Evolutionary conservation across 2,113 vertebrate genomes (phyloP).

Genomic region (Cygnus buccinator): DNA sequence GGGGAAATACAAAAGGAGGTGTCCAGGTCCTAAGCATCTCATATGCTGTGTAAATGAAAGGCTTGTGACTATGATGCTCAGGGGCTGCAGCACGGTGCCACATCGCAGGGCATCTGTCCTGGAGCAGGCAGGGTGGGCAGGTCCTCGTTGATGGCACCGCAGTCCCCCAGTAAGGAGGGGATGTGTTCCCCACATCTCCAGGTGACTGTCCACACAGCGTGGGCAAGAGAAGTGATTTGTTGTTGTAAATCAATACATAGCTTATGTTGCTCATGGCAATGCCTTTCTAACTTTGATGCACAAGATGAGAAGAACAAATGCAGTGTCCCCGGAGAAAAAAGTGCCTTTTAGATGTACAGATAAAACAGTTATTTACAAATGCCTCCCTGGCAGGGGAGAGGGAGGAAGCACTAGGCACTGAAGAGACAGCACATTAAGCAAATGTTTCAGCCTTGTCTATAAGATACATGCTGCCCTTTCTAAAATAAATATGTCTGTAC

Average conservation of each 20-base stretch:
- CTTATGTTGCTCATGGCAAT: not conserved
- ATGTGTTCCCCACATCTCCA: not conserved
- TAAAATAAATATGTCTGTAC: slow-evolving; percentile 26
- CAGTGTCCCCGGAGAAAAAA: not conserved
- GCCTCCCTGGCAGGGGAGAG: slow-evolving; percentile 31
- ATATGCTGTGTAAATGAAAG: not conserved
- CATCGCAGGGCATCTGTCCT: not conserved
- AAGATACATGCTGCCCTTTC: slow-evolving; percentile 48
- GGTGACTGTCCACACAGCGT: not conserved
- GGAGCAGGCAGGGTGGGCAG: not conserved
- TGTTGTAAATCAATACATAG: not conserved
- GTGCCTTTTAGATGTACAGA: slow-evolving; percentile 5
- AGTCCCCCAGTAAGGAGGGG: not conserved
- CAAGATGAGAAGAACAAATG: not conserved
- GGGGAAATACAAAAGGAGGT: not conserved
- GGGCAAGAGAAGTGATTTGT: not conserved
- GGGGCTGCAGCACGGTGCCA: not conserved
- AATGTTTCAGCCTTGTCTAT: slow-evolving; percentile 59
- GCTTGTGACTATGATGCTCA: not conserved
- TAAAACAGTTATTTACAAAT: slow-evolving; percentile 36
- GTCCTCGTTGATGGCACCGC: not conserved
- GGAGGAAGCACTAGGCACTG: not conserved
- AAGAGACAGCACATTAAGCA: not conserved
- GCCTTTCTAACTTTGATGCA: not conserved
- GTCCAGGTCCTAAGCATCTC: not conserved